These are phyloP conservation scores for Muscicapa striata DNA, from an alignment of 2,797 vertebrate genomes.

Conservation along the genomic window DNA sequence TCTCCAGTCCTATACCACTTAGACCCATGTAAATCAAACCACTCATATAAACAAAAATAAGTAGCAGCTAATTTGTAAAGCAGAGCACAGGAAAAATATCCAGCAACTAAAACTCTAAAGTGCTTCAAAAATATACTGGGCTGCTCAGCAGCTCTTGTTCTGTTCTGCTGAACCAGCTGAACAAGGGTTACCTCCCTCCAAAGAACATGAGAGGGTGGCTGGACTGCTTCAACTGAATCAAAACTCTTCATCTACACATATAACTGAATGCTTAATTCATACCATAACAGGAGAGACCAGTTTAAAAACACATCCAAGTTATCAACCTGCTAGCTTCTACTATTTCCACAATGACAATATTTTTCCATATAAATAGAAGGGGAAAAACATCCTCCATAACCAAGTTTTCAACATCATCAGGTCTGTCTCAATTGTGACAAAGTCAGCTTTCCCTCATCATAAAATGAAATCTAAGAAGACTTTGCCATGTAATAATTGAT, in stretches of 20 bases:
- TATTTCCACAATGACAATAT: background rate
- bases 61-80: background rate
- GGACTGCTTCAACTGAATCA: background rate
- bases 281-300: background rate
- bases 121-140: background rate
- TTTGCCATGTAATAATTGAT: background rate
- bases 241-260: background rate
- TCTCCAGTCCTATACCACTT: background rate
- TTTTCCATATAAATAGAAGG: background rate
- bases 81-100: background rate
- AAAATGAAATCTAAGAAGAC: background rate
- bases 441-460: background rate
- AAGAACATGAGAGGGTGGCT: background rate
- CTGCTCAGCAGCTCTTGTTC: background rate
- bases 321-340: background rate
- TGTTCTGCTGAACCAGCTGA: background rate
- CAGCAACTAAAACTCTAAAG: background rate
- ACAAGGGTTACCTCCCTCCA: background rate
- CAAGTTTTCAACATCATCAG: background rate
- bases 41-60: background rate
- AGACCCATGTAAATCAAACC: background rate
- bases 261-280: background rate
- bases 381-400: rapidly evolving
- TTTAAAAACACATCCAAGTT: background rate
- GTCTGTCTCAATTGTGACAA: background rate